These are phyloP conservation scores for Labeo calbasu DNA, from an alignment of 2,797 vertebrate species.

Conservation along the genomic window DNA sequence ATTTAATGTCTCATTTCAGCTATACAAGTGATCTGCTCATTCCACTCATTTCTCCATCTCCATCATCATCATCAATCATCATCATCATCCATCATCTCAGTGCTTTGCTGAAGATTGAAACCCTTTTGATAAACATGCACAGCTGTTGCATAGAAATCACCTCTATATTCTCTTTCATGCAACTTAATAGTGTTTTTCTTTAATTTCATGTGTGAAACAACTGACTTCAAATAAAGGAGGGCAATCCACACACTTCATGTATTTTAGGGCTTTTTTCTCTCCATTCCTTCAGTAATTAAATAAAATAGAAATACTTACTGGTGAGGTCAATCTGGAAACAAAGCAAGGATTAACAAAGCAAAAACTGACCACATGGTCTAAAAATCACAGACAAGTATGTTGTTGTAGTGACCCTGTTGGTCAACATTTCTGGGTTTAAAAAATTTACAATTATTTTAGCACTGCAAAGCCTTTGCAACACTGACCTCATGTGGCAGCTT, in stretches of 20 bases:
- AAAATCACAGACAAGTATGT: not conserved
- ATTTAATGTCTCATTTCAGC: slow-evolving; percentile 65
- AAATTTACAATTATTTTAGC: not conserved
- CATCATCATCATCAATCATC: slow-evolving; percentile 27
- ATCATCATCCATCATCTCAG: slow-evolving; percentile 45
- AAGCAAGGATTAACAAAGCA: slow-evolving; percentile 10
- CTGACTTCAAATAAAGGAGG: slow-evolving; percentile 55
- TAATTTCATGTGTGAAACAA: slow-evolving; percentile 61
- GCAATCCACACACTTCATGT: slow-evolving; percentile 25
- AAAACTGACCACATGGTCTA: slow-evolving; percentile 8
- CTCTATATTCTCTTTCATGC: slow-evolving; percentile 68
- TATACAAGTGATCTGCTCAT: slow-evolving; percentile 63
- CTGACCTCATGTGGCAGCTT: slow-evolving; percentile 42
- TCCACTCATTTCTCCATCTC: slow-evolving; percentile 48
- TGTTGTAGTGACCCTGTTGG: not conserved
- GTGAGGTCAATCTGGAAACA: slow-evolving; percentile 58
- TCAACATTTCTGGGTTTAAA: too few species aligned
- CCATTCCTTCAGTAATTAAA: slow-evolving; percentile 5
- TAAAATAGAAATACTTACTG: slow-evolving; percentile 47
- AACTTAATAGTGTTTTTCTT: slow-evolving; percentile 66
- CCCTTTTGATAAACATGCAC: slow-evolving; percentile 68
- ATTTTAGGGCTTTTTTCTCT: slow-evolving; percentile 34
- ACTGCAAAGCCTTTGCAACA: not conserved
- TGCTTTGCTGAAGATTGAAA: slow-evolving; percentile 55
- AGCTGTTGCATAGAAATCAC: slow-evolving; percentile 67